Base-by-base conservation (phyloP, 2,113 vertebrate genomes). In the Pelvicachromis taeniatus region DNA sequence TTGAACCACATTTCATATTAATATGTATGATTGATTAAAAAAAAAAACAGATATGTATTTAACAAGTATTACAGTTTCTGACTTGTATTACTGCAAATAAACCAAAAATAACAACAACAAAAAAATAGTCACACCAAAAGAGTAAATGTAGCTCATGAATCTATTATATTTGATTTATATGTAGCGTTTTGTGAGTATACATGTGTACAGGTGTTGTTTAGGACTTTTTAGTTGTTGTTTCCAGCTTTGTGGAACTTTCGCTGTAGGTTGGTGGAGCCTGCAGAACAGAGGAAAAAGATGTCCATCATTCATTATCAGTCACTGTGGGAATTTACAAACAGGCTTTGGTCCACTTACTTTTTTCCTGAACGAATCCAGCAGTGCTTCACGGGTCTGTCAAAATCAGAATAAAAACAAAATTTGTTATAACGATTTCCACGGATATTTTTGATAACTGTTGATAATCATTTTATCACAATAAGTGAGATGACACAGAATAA, bases 321-420 rank as follows among this genome's bases (percentile, higher is more conserved):
- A 38, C 1, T 1, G 3, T 12, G 1, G 11, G 40, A 2, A 53
- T 83, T 53, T 33, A 21, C 10, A 29, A 12, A 12, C 2, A 7
- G 63, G 29, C 59, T 7, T 5, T 53, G 23, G 6, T 17, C n/a
- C 52, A 90, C 93, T 90, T 83, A 96, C 95, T 9, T 56, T 48
- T 56, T 4, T 53, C 38, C 5, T 55, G 0, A 95, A 11, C 42
- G 11, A 77, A 0, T 80, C 54, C 19, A 77, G 11, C 12, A 96
- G 84, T 33, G 93, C 87, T 3, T 95, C 94, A 79, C 92, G 89
- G 42, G 88, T 90, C 96, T 96, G 93, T 87, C 4, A 31, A 56
- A 81, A 65, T 70, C 12, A 6, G 7, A 89, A 35, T 40, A 21
- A 82, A 89, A 90, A 59, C 29, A 63, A 13, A 68, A 38, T 42